Evolutionary conservation across 2,888 invertebrate species (phyloP), one percentile per base, ranked within the genome.

Genomic region (Temnothorax unifasciatus): DNA sequence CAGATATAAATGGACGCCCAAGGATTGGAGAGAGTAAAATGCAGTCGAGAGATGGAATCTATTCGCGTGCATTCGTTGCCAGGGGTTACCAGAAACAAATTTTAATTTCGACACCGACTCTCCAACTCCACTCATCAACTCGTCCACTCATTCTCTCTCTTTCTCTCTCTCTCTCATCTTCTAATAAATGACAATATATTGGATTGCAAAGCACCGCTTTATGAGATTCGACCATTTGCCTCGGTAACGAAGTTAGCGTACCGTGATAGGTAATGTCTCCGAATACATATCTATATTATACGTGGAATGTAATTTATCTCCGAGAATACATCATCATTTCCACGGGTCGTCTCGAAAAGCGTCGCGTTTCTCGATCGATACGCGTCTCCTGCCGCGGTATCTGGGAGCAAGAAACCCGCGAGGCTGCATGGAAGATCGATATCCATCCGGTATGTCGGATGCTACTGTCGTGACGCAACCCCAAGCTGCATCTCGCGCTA

Each of bases 131-230:
- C 68, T 15, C 50, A 34, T 34, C 34, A 6, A 34, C 18, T 18
- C 54, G 6, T 34, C 34, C 34, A 34, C 18, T 34, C 6, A 34
- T 34, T 6, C 5, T 34, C 34, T 34, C 15, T 3, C 25, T 0
- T 21, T 13, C 15, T 47, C 29, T 29, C 13, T 50, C 15, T 29
- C 15, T 41, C 47, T 25, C 66, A 15, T 44, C 61, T 6, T 54
- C 57, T 84, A 82, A 91, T 87, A 85, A 90, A 88, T 79, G 87
- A 88, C 86, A 85, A 89, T 87, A 83, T 75, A 86, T 79, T 82
- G 77, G 63, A 73, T 82, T 68, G 82, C 68, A 63, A 86, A 86
- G 85, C 83, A 75, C 52, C 74, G 59, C 79, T 57, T 83, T 84
- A 79, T 47, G 73, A 73, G 29, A 59, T 79, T 59, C 57, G 34